Base-by-base conservation (phyloP, 1,140 invertebrate genomes). In the Amyelois transitella region DNA sequence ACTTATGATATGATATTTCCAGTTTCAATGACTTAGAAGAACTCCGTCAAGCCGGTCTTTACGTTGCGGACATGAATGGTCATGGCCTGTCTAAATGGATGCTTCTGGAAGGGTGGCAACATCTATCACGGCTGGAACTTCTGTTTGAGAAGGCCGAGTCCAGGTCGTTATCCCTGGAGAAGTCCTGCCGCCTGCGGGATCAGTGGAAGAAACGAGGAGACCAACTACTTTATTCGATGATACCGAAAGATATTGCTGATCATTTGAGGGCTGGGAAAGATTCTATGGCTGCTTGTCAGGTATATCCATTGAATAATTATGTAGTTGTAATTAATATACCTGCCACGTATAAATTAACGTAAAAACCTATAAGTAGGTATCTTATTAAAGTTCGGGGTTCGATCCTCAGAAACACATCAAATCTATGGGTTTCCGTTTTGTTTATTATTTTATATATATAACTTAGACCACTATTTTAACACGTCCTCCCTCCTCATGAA, bases 171-270 rank as follows among this genome's bases (percentile, higher is more conserved):
- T 93, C 95, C 52, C 74, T 96, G 45, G 93, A 95, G 66, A 92
- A 91, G 62, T 94, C 92, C 51, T 90, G 94, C 66, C 88, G 90
- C 21, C 80, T 95, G 2, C 81, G 93, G 4, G 95, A 97, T 74
- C 91, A 92, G 1, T 96, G 96, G 93, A 97, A 96, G 84, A 92
- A 93, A 52, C 91, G 94, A 64, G 95, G 95, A 0, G 96, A 98
- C 79, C 94, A 96, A 38, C 86, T 98, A 0, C 84, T 98, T 0
- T 98, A 98, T 76, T 97, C 96, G 2, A 97, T 98, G 96, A 97
- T 98, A 67, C 97, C 94, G 0, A 91, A 91, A 64, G 91, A 91
- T 5, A 73, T 86, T 25, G 85, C 90, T 2, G 88, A 91, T 60
- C 88, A 90, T 21, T 81, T 91, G 67, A 70, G 90, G 7, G 74